phyloP scores from a whole-genome alignment of 2,888 invertebrate species.

The Rhyacophila evoluta region DNA sequence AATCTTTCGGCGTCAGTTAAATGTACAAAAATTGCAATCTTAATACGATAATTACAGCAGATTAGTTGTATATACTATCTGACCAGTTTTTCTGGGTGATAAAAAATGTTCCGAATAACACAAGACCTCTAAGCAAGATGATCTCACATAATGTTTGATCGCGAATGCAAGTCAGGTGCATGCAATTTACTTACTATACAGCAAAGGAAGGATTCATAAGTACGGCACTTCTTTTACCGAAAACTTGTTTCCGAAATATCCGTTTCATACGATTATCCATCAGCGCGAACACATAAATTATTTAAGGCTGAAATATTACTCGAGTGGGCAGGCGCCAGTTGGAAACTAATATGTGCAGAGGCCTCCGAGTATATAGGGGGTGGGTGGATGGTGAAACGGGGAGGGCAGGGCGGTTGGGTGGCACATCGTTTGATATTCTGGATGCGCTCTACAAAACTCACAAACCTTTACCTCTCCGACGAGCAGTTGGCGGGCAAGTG shows the following conservation, averaged over 20 bases:
- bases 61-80: neutral
- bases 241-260: constrained; percentile 42
- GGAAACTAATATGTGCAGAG: constrained; percentile 47
- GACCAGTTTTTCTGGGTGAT: neutral
- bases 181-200: neutral
- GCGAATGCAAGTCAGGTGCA: constrained; percentile 42
- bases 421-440: constrained; percentile 52
- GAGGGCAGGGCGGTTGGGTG: neutral
- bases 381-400: neutral
- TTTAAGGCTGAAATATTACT: constrained; percentile 54
- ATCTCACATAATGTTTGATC: neutral
- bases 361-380: constrained; percentile 16
- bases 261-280: constrained; percentile 52
- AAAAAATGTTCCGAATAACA: neutral
- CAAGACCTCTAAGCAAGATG: neutral
- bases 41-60: no score
- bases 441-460: constrained; percentile 53
- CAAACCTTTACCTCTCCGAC: constrained; percentile 44
- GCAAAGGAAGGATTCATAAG: neutral
- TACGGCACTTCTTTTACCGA: constrained; percentile 27
- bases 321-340: constrained; percentile 49
- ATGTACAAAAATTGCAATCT: no score
- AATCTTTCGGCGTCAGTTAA: no score
- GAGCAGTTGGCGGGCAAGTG: constrained; percentile 41
- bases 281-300: constrained; percentile 53